Evolutionary conservation across 2,113 vertebrate genomes (phyloP).

Genomic region (Thalassarche chlororhynchos): DNA sequence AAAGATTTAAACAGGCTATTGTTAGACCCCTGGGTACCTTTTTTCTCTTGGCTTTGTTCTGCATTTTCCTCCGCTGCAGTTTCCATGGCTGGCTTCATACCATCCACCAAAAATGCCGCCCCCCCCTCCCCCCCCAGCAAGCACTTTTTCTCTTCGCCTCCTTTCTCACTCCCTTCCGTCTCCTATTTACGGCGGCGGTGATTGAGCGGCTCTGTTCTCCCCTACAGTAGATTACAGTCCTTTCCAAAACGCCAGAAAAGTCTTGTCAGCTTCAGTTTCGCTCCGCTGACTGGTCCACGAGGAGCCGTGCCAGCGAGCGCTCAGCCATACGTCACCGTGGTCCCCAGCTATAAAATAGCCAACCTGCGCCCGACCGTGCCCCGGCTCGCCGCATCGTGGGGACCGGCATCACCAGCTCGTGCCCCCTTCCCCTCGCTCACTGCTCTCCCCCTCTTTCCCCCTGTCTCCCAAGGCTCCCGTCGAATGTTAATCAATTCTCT

Average conservation of each 20-base stretch:
- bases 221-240: conserved; percentile 76
- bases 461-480: conserved; percentile 31
- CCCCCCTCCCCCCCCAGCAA: conserved; percentile 72
- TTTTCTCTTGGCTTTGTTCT: conserved; percentile 91
- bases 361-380: conserved; percentile 32
- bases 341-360: conserved; percentile 78
- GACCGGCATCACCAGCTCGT: background rate
- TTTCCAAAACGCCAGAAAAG: conserved; percentile 78
- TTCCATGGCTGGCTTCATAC: conserved; percentile 95
- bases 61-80: conserved; percentile 89
- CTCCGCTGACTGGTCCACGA: conserved; percentile 77
- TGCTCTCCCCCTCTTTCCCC: background rate
- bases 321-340: conserved; percentile 72
- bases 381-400: background rate
- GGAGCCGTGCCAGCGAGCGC: conserved; percentile 74
- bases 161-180: conserved; percentile 71
- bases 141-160: conserved; percentile 81
- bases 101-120: conserved; percentile 89
- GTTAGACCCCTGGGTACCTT: conserved; percentile 84
- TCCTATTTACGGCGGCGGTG: conserved; percentile 71
- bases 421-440: background rate
- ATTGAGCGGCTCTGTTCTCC: conserved; percentile 78
- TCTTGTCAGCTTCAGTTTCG: conserved; percentile 79
- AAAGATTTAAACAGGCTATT: conserved; percentile 85
- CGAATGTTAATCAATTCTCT: conserved; percentile 76